phyloP scores from a whole-genome alignment of 1,140 invertebrate species.

The Babylonia areolata region DNA sequence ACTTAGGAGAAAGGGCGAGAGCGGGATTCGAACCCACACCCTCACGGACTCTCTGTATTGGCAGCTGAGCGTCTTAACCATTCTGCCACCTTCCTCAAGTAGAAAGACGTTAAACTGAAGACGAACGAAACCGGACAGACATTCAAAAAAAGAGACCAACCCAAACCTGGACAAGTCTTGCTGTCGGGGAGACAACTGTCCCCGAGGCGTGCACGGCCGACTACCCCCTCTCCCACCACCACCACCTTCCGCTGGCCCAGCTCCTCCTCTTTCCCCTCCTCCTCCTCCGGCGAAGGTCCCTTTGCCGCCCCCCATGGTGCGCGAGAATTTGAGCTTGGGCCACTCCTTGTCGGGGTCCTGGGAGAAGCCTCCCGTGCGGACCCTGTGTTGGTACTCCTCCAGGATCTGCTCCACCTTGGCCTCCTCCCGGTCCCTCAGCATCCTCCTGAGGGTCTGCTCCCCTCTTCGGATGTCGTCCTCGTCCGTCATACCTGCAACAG shows the following conservation, averaged over 20 bases:
- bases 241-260: background rate
- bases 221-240: background rate
- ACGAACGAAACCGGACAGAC: background rate
- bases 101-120: no score
- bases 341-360: background rate
- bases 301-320: constrained; percentile 9
- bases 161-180: background rate
- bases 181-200: background rate
- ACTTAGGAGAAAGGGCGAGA: no score
- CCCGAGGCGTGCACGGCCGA: background rate
- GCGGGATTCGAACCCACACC: no score
- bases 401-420: constrained; percentile 43
- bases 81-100: no score
- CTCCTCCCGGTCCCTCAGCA: constrained; percentile 42
- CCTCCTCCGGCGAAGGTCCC: background rate
- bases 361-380: constrained; percentile 29
- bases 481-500: constrained; percentile 33
- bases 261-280: background rate
- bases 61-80: no score
- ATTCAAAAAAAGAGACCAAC: background rate
- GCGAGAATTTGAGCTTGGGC: constrained; percentile 34
- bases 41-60: no score
- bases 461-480: constrained; percentile 21
- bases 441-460: constrained; percentile 12
- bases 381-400: constrained; percentile 43